Percentiles rank a stretch among this genome's conserved stretches.
Evolutionary conservation across 2,797 vertebrate genomes (phyloP).

Genomic region (Hyperoplus lanceolatus): DNA sequence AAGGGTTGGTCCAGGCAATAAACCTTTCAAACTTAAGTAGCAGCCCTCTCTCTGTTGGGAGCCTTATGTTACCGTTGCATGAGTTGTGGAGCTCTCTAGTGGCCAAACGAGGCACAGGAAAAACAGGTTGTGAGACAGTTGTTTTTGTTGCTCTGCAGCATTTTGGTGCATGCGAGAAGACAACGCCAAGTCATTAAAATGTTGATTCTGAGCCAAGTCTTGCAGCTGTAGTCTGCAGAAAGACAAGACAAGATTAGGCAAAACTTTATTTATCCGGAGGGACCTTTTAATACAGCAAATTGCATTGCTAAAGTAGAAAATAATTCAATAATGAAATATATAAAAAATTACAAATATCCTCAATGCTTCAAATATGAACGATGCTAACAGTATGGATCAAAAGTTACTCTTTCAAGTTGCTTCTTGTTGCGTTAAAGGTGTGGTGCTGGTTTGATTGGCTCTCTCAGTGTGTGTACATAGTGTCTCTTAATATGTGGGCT

Average conservation of each 20-base stretch:
- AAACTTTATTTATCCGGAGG: background rate
- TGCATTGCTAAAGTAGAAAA: background rate
- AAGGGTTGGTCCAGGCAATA: slow-evolving; percentile 29
- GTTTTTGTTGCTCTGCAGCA: slow-evolving; percentile 23
- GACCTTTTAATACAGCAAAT: background rate
- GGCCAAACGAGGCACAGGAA: slow-evolving; percentile 48
- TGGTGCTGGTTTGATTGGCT: background rate
- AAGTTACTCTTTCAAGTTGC: background rate
- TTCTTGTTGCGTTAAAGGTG: background rate
- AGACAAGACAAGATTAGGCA: background rate
- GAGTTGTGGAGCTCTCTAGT: slow-evolving; percentile 75
- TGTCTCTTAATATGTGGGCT: background rate
- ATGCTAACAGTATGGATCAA: background rate
- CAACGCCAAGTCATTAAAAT: background rate
- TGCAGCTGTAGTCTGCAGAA: background rate
- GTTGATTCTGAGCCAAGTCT: slow-evolving; percentile 5
- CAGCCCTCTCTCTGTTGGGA: slow-evolving; percentile 14
- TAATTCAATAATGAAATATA: background rate
- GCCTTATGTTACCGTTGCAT: background rate
- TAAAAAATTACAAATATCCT: background rate
- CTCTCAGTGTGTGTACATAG: background rate
- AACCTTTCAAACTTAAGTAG: slow-evolving; percentile 21
- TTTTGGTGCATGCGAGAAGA: slow-evolving; percentile 1
- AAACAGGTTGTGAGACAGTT: slow-evolving; percentile 22
- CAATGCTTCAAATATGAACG: background rate